A percentile compares a stretch with the other conserved stretches of the same genome.
phyloP scores from a whole-genome alignment of 2,888 invertebrate species.

The Gnatocerus cornutus region DNA sequence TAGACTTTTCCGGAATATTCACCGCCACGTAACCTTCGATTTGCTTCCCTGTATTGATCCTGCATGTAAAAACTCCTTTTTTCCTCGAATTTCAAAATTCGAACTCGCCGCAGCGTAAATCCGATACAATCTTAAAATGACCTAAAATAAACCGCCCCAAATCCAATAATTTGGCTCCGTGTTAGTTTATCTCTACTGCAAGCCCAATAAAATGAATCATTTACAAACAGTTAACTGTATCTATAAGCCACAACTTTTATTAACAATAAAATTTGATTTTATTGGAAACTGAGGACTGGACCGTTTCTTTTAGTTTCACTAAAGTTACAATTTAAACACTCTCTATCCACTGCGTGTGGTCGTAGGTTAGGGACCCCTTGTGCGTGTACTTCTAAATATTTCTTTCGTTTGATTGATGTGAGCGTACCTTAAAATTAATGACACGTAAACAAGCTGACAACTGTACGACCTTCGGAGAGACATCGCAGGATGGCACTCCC shows the following conservation, averaged over 20 bases:
- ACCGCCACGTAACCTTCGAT: no score
- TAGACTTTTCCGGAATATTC: no score
- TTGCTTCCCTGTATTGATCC: no score
- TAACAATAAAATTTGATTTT: conserved; percentile 22
- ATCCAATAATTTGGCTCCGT: background rate
- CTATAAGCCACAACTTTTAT: conserved; percentile 23
- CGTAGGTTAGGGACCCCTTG: background rate
- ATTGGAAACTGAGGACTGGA: conserved; percentile 7
- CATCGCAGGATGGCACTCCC: conserved; percentile 49
- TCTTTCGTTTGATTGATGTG: conserved; percentile 35
- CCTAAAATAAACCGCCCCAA: background rate
- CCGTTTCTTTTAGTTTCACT: background rate
- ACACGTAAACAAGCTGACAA: conserved; percentile 46
- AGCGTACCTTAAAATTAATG: conserved; percentile 44
- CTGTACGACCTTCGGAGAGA: conserved; percentile 40
- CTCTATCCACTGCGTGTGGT: no score
- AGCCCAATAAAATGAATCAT: conserved; percentile 27
- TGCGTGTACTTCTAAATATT: background rate
- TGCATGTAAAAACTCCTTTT: no score
- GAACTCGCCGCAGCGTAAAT: background rate
- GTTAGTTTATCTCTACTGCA: background rate
- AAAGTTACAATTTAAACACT: no score
- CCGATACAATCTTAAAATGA: background rate
- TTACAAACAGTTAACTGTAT: conserved; percentile 21
- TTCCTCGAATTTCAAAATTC: no score